phyloP scores from a whole-genome alignment of 2,797 vertebrate genomes.

The Percopsis omiscomaycus region DNA sequence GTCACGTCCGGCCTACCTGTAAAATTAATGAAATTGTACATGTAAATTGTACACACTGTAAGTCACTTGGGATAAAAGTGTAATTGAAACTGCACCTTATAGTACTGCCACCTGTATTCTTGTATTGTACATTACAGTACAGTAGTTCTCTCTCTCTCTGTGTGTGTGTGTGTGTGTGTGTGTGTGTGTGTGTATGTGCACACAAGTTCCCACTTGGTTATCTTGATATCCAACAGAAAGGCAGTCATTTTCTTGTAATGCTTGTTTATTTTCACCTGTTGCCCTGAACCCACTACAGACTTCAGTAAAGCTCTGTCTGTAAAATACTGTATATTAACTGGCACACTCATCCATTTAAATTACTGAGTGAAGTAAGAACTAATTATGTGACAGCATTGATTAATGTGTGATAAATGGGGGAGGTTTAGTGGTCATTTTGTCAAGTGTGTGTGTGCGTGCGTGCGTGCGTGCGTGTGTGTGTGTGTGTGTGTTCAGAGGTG shows the following conservation, averaged over 20 bases:
- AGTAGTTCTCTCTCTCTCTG: too few species aligned
- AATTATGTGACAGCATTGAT: constrained; percentile 2
- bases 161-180: too few species aligned
- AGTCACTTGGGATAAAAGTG: too few species aligned
- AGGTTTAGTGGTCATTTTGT: not conserved
- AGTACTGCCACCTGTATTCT: too few species aligned
- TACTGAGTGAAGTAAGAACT: not conserved
- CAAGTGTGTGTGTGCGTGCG: not conserved
- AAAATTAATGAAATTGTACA: too few species aligned
- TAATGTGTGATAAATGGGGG: not conserved
- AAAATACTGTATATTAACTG: not conserved
- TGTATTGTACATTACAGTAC: too few species aligned
- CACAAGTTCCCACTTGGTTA: not conserved
- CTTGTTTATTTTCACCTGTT: too few species aligned
- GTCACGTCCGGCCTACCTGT: too few species aligned
- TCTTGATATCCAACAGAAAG: not conserved
- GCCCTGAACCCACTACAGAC: not conserved
- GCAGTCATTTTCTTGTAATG: not conserved
- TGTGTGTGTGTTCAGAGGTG: not conserved
- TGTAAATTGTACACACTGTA: too few species aligned
- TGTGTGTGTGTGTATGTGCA: too few species aligned
- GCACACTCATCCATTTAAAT: not conserved
- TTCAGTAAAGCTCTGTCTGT: not conserved
- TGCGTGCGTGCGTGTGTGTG: not conserved
- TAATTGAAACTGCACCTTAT: too few species aligned